A percentile compares a stretch with the other conserved stretches of the same genome.
These are phyloP conservation scores for Diachrysia chrysitis DNA, from an alignment of 2,888 invertebrate species.

Conservation along the genomic window DNA sequence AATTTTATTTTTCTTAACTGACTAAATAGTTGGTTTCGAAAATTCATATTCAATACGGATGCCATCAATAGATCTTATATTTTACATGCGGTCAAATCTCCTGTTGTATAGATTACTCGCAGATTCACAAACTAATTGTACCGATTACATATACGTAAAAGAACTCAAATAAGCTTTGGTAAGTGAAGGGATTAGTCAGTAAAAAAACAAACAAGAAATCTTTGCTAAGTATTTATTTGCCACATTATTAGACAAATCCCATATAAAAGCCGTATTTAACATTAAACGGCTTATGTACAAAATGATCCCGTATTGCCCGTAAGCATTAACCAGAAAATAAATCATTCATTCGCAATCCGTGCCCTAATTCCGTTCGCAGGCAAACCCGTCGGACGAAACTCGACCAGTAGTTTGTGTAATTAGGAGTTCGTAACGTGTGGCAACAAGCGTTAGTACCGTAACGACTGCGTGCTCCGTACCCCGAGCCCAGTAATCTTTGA, in stretches of 20 bases:
- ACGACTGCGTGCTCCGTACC: constrained; percentile 44
- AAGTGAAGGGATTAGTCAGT: background rate
- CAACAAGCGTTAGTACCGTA: constrained; percentile 53
- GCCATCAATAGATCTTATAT: no score
- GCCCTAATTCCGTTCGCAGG: constrained; percentile 56
- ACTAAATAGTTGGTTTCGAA: no score
- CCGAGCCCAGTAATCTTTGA: constrained; percentile 44
- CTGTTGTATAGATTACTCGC: no score
- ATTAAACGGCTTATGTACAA: constrained; percentile 37
- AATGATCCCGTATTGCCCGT: constrained; percentile 37
- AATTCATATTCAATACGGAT: no score
- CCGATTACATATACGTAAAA: no score
- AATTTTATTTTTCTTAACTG: no score
- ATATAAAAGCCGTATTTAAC: constrained; percentile 33
- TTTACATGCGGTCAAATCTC: no score
- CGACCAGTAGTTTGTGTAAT: constrained; percentile 59
- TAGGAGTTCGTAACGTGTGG: constrained; percentile 53
- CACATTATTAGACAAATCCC: constrained; percentile 16
- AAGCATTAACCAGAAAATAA: constrained; percentile 52
- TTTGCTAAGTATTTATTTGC: background rate
- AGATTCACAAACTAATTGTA: no score
- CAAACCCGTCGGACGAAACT: constrained; percentile 46
- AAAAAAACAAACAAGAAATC: background rate
- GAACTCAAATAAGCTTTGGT: background rate
- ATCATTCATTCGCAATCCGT: constrained; percentile 57